Percentiles rank a stretch among this genome's conserved stretches.
Conservation (phyloP, 2,888 invertebrate species). For the Anthoptus insignis region DNA sequence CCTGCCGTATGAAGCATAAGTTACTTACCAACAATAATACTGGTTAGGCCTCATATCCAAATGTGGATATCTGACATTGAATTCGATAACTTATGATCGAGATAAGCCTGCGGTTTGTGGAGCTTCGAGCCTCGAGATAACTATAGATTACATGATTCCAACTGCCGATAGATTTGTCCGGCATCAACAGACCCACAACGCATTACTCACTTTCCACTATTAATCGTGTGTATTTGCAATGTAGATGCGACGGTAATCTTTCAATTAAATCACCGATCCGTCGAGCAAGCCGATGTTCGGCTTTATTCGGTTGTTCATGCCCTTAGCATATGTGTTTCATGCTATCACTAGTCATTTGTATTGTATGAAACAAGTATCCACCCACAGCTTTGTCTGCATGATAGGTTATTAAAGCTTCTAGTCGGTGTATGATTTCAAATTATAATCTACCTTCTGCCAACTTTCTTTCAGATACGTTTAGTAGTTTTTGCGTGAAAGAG, state of each 20-base stretch:
- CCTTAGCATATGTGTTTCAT: background rate
- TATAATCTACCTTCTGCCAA: too few relatives aligned
- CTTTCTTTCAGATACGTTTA: too few relatives aligned
- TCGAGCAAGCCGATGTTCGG: background rate
- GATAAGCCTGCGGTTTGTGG: background rate
- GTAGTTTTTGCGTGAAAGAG: too few relatives aligned
- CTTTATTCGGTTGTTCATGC: background rate
- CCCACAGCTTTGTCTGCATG: too few relatives aligned
- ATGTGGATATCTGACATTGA: background rate
- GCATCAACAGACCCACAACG: background rate
- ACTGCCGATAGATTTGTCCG: background rate
- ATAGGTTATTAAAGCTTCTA: too few relatives aligned
- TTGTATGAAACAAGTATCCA: too few relatives aligned
- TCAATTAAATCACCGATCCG: conserved; percentile 22
- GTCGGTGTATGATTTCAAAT: too few relatives aligned
- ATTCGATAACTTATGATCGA: background rate
- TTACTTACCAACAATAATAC: too few relatives aligned
- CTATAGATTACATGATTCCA: background rate
- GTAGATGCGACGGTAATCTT: conserved; percentile 26
- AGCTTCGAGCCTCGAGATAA: conserved; percentile 1
- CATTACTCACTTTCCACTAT: conserved; percentile 15
- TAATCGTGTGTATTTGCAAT: conserved; percentile 25
- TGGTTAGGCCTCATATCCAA: background rate
- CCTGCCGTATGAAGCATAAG: too few relatives aligned
- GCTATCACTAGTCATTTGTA: too few relatives aligned